phyloP scores from a whole-genome alignment of 2,797 vertebrate genomes.

The Tragelaphus oryx region DNA sequence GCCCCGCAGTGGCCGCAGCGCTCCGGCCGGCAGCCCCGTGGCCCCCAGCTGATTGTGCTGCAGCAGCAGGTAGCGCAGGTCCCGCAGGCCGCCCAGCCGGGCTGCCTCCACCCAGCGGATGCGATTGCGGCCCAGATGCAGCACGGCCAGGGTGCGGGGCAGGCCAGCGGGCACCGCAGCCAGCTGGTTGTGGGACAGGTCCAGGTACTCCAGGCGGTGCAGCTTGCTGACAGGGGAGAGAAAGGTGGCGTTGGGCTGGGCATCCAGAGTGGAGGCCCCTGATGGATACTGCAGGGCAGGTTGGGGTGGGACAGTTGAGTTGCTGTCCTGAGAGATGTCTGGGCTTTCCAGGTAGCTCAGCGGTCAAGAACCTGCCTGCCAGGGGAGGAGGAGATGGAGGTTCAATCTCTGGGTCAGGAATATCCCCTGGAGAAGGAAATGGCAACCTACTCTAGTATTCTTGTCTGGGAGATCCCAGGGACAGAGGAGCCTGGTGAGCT shows the following conservation, averaged over 20 bases:
- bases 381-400: background rate
- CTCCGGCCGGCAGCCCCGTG: constrained; percentile 17
- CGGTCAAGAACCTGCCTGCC: background rate
- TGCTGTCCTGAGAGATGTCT: background rate
- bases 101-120: constrained; percentile 53
- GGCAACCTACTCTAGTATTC: background rate
- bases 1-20: constrained; percentile 57
- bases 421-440: background rate
- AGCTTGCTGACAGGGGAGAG: constrained; percentile 67
- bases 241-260: rapidly evolving
- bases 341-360: background rate
- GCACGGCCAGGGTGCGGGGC: constrained; percentile 60
- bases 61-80: constrained; percentile 75
- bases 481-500: background rate
- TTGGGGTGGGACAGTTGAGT: background rate
- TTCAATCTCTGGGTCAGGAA: background rate
- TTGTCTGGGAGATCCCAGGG: background rate
- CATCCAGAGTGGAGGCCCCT: too few relatives aligned
- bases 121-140: constrained; percentile 77
- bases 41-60: constrained; percentile 74
- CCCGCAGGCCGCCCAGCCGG: constrained; percentile 27
- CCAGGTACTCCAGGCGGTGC: constrained; percentile 75
- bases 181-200: constrained; percentile 77
- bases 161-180: constrained; percentile 62
- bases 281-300: background rate